Base-by-base conservation (phyloP, 2,888 invertebrate species). In the Lysandra coridon region DNA sequence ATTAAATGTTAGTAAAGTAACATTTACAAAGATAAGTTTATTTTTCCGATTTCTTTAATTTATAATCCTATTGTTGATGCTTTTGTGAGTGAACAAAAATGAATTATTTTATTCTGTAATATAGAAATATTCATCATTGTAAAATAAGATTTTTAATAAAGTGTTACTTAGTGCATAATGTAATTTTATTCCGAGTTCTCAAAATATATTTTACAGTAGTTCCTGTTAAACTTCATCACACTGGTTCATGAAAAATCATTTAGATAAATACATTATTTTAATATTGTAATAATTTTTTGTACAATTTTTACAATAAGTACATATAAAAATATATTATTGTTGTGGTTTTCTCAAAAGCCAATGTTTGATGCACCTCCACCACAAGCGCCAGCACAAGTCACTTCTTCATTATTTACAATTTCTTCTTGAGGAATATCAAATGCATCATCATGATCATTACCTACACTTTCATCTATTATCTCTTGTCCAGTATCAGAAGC, bases 371-470 rank as follows among this genome's bases (percentile, higher is more conserved):
- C 88, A 76, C 88, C 90, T 80, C 87, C 87, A 5, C 93, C 91
- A 81, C 94, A 94, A 23, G 88, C 82, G 0, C 90, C 88, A 3
- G 88, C 86, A 85, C 94, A 94, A 5, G 90, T 86, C 64, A 92
- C 88, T 17, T 90, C 91, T 81, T 91, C 88, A 44, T 87, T 85
- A 60, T 86, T 86, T 64, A 85, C 82, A 53, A 62, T 53, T 53
- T 53, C 81, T 23, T 86, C 84, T 80, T 82, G 83, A 79, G 81
- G 81, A 44, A 80, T 78, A 77, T 82, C 79, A 10, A 78, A 78
- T n/a, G 80, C 80, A 62, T 84, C 81, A 53, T 81, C 80, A 44
- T 74, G 79, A 80, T 78, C 74, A 73, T 78, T 49, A 53, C 82
- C 80, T 76, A 80, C 78, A 80, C 78, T 77, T 69, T 76, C 53